These are phyloP conservation scores for Aphelinus atriplicis DNA, from an alignment of 1,140 invertebrate species.

Conservation along the genomic window DNA sequence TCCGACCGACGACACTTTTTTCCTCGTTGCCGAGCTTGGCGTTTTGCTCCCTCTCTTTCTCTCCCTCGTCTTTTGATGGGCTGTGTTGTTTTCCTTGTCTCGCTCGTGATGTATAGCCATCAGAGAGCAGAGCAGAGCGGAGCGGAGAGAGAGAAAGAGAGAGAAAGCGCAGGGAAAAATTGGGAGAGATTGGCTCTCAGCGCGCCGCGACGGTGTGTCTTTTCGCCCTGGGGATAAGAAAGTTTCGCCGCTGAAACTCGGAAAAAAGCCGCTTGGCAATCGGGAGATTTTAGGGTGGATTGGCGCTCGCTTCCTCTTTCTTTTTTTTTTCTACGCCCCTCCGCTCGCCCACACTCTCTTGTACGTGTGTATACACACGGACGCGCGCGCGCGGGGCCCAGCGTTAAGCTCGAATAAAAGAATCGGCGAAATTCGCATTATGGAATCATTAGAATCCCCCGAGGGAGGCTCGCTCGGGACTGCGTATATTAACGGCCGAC, in stretches of 20 bases:
- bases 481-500: no score
- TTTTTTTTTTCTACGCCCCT: neutral
- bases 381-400: no score
- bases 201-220: neutral
- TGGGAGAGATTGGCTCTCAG: conserved; percentile 9
- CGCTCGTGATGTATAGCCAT: neutral
- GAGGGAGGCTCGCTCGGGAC: no score
- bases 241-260: conserved; percentile 31
- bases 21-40: neutral
- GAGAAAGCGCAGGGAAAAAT: conserved; percentile 24
- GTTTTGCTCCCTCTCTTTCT: neutral
- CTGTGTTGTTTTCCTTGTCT: conserved; percentile 21
- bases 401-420: neutral
- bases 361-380: neutral
- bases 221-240: conserved; percentile 33
- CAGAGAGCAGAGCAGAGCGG: neutral
- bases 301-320: neutral
- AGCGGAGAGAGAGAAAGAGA: neutral
- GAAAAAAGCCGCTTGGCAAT: conserved; percentile 30
- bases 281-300: conserved; percentile 21
- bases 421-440: neutral
- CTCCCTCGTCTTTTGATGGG: neutral
- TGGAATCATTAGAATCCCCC: neutral
- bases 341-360: no score
- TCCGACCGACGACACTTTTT: neutral